Evolutionary conservation across 1,140 invertebrate species (phyloP).

Genomic region (Bradysia coprophila): DNA sequence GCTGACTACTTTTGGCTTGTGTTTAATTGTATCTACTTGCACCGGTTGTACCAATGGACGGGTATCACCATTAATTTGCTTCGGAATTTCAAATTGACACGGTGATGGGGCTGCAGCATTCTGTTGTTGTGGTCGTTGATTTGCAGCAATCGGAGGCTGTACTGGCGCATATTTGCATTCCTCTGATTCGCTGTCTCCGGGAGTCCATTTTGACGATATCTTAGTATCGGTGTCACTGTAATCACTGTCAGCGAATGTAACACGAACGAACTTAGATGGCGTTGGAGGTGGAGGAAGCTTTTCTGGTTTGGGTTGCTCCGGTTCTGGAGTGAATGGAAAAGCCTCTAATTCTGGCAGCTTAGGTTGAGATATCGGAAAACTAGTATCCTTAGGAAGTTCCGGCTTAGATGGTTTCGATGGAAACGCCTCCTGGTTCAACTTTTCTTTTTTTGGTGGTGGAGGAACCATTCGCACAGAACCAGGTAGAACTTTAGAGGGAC

Average conservation of each 20-base stretch:
- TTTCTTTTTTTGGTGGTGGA: constrained; percentile 12
- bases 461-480: constrained; percentile 30
- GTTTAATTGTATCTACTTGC: constrained; percentile 6
- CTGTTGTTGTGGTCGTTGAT: constrained; percentile 27
- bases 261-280: too few relatives aligned
- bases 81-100: constrained; percentile 30
- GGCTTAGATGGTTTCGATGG: background rate
- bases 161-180: constrained; percentile 34
- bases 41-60: constrained; percentile 21
- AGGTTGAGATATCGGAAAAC: background rate
- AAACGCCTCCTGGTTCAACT: background rate
- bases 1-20: constrained; percentile 28
- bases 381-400: background rate
- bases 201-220: background rate
- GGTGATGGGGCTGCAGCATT: constrained; percentile 33
- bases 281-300: background rate
- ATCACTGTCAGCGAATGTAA: too few relatives aligned
- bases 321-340: background rate
- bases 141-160: constrained; percentile 25
- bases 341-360: background rate
- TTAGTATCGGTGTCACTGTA: background rate
- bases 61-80: constrained; percentile 27
- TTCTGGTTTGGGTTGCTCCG: background rate
- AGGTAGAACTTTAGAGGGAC: constrained; percentile 29
- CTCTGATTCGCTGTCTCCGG: constrained; percentile 44